phyloP scores from a whole-genome alignment of 2,113 vertebrate species.

The Serranochromis macrocephalus region DNA sequence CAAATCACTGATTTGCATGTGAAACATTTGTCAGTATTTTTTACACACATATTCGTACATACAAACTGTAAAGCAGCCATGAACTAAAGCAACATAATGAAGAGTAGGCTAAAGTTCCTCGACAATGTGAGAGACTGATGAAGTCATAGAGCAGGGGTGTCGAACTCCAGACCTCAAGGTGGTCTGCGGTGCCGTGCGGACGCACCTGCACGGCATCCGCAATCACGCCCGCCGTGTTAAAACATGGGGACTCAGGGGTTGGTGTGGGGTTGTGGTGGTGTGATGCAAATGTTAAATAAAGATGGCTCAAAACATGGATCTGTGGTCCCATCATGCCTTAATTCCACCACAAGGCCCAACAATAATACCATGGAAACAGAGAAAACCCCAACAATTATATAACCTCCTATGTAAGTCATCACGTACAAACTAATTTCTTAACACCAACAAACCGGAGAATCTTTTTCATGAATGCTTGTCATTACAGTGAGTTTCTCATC shows the following conservation, averaged over 20 bases:
- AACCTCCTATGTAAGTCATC: neutral
- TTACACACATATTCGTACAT: neutral
- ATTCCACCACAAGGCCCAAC: neutral
- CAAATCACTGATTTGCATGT: neutral
- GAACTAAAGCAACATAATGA: neutral
- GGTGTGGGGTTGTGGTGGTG: neutral
- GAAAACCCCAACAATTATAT: neutral
- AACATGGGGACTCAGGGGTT: neutral
- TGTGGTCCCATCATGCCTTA: neutral
- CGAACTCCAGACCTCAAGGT: neutral
- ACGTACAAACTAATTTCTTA: neutral
- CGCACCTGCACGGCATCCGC: neutral
- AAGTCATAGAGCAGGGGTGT: neutral
- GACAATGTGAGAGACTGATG: neutral
- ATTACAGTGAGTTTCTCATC: neutral
- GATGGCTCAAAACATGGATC: neutral
- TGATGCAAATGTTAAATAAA: neutral
- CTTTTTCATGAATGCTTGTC: neutral
- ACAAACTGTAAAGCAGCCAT: neutral
- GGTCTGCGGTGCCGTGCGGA: neutral
- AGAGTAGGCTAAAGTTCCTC: neutral
- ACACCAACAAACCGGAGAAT: neutral
- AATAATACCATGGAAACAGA: neutral
- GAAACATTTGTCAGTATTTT: neutral
- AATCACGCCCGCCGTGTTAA: neutral